A percentile compares a stretch with the other conserved stretches of the same genome.
phyloP scores from a whole-genome alignment of 2,797 vertebrate species.

The Alfaro cultratus region DNA sequence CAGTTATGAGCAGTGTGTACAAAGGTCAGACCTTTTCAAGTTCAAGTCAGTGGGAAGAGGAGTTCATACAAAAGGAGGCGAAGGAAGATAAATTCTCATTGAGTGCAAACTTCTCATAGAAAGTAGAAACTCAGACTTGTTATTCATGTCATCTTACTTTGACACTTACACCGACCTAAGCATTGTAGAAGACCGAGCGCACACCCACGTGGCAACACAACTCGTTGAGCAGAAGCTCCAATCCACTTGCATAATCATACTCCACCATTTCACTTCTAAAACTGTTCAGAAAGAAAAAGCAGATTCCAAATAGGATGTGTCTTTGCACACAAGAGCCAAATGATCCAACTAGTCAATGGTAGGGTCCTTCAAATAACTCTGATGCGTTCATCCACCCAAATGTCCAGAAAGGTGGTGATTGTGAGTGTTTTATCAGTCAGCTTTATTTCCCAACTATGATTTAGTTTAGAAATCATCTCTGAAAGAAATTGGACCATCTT shows the following conservation, averaged over 20 bases:
- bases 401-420: not conserved
- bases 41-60: constrained; percentile 17
- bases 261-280: not conserved
- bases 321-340: not conserved
- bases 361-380: not conserved
- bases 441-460: not conserved
- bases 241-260: not conserved
- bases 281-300: not conserved
- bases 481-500: not conserved
- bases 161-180: not conserved
- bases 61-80: constrained; percentile 11
- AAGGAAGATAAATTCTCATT: not conserved
- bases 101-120: not conserved
- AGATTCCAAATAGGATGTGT: not conserved
- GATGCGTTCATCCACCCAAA: not conserved
- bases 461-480: not conserved
- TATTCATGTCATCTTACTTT: not conserved
- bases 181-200: not conserved
- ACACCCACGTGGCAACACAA: not conserved
- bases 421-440: not conserved
- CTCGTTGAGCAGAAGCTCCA: not conserved
- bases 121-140: not conserved
- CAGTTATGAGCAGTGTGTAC: constrained; percentile 29
- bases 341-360: not conserved
- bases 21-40: constrained; percentile 34